Conservation (phyloP, 2,797 vertebrate genomes). For the Yasuhikotakia modesta region DNA sequence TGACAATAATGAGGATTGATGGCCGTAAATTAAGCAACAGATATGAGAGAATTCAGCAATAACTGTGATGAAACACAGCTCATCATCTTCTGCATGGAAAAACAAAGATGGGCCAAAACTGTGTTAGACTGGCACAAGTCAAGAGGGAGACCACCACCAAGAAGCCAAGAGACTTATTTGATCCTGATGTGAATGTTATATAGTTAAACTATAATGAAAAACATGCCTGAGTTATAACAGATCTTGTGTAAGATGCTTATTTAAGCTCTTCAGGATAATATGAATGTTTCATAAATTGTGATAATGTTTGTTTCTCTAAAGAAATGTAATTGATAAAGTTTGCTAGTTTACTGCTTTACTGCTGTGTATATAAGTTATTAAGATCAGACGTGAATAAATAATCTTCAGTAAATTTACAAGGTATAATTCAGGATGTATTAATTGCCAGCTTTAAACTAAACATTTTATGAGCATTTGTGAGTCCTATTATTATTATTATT, state of each 20-base stretch:
- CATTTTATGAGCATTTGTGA: too few relatives aligned
- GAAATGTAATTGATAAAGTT: too few relatives aligned
- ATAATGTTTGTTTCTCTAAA: not conserved
- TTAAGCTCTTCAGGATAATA: conserved; percentile 6
- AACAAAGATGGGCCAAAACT: conserved; percentile 57
- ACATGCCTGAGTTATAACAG: conserved; percentile 44
- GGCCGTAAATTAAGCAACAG: not conserved
- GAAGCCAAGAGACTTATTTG: conserved; percentile 57
- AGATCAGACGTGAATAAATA: too few relatives aligned
- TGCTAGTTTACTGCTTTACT: too few relatives aligned
- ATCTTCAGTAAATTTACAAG: too few relatives aligned
- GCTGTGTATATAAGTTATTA: too few relatives aligned
- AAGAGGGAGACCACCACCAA: too few relatives aligned
- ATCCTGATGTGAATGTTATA: conserved; percentile 63
- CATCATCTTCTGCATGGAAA: conserved; percentile 49
- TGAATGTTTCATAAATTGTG: conserved; percentile 9
- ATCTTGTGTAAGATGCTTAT: conserved; percentile 14
- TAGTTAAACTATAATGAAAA: conserved; percentile 42
- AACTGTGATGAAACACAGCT: conserved; percentile 37
- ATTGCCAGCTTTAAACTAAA: too few relatives aligned
- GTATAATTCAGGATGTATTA: too few relatives aligned
- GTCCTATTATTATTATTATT: too few relatives aligned
- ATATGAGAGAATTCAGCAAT: not conserved
- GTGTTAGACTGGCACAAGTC: conserved; percentile 58
- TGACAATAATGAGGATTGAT: not conserved